Conservation (phyloP, 1,140 invertebrate genomes). For the Stratiolaelaps scimitus region DNA sequence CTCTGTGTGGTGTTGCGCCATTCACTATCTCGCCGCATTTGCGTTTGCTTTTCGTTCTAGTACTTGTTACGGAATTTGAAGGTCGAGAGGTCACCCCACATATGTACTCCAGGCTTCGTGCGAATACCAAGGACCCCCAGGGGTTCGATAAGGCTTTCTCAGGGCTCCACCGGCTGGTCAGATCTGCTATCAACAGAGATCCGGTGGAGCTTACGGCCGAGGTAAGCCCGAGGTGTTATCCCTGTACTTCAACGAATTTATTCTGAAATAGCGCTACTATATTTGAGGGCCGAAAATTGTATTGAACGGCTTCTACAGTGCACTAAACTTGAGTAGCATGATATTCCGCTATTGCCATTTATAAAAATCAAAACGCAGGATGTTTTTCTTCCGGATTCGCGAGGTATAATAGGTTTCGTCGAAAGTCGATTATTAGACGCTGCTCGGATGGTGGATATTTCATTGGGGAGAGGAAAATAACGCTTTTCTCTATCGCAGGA, state of each 20-base stretch:
- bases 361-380: no score
- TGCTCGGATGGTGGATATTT: no score
- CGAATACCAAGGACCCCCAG: neutral
- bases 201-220: neutral
- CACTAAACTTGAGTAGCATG: no score
- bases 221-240: neutral
- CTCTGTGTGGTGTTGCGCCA: neutral
- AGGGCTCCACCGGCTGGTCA: constrained; percentile 6
- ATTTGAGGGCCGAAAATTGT: no score
- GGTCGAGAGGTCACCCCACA: neutral
- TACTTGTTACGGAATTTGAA: constrained; percentile 8
- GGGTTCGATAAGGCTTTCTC: constrained; percentile 10
- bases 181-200: neutral
- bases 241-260: no score
- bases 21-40: neutral
- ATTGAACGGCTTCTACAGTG: no score
- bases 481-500: constrained; percentile 11
- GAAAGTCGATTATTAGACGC: no score
- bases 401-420: no score
- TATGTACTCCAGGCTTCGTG: neutral
- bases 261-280: no score
- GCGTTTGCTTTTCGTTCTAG: neutral
- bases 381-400: no score
- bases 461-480: no score
- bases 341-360: no score